A percentile compares a stretch with the other conserved stretches of the same genome.
Evolutionary conservation across 2,113 vertebrate genomes (phyloP).

Genomic region (Todiramphus saurophagus): DNA sequence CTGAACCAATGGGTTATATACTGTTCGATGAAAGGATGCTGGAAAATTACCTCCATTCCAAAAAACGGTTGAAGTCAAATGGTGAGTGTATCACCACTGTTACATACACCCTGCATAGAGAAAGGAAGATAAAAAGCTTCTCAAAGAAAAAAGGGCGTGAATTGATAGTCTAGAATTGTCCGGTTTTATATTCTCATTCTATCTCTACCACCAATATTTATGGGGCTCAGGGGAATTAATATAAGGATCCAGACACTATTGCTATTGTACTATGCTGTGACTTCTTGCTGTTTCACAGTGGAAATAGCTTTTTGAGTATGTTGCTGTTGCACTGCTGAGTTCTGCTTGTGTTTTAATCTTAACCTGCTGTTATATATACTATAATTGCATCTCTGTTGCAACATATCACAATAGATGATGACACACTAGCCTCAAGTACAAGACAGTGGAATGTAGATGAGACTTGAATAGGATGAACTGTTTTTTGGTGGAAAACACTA

Average conservation of each 20-base stretch:
- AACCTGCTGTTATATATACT: neutral
- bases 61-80: slow-evolving; percentile 81
- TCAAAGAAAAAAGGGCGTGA: neutral
- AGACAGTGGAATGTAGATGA: neutral
- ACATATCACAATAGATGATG: neutral
- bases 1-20: slow-evolving; percentile 83
- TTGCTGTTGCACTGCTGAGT: neutral
- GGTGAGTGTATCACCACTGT: slow-evolving; percentile 55
- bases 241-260: neutral
- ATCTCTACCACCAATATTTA: neutral
- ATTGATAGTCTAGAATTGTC: neutral
- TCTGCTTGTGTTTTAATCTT: neutral
- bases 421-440: neutral
- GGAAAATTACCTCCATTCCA: slow-evolving; percentile 80
- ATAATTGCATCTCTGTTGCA: neutral
- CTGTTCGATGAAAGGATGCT: slow-evolving; percentile 80
- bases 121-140: neutral
- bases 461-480: neutral
- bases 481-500: neutral
- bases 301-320: neutral
- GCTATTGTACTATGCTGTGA: neutral
- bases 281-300: neutral
- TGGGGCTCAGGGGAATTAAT: neutral
- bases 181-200: neutral
- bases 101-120: neutral